These are phyloP conservation scores for Myiagra hebetior DNA, from an alignment of 2,113 vertebrate genomes.

Conservation along the genomic window DNA sequence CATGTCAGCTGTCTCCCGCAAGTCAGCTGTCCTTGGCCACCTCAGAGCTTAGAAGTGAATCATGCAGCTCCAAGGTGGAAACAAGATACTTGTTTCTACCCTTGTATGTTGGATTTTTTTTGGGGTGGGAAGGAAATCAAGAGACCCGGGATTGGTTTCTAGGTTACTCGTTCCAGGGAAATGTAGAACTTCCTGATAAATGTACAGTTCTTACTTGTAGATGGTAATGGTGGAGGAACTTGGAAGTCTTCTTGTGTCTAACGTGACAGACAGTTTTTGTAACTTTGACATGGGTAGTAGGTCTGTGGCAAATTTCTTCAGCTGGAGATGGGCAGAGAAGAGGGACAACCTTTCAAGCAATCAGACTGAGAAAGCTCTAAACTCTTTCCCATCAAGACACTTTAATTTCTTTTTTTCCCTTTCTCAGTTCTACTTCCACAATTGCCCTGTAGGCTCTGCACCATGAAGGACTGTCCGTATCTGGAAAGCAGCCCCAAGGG, in stretches of 20 bases:
- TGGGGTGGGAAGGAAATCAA: rapidly evolving
- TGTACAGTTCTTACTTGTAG: background rate
- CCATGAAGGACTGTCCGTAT: background rate
- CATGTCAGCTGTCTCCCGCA: background rate
- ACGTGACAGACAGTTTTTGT: background rate
- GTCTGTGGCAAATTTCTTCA: background rate
- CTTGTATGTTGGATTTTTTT: background rate
- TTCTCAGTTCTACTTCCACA: background rate
- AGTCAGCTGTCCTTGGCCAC: background rate
- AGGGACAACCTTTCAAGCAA: background rate
- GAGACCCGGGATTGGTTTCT: background rate
- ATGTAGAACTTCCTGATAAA: background rate
- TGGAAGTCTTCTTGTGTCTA: background rate
- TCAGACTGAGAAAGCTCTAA: background rate
- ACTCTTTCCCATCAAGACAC: background rate
- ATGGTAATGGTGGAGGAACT: background rate
- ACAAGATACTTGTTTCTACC: background rate
- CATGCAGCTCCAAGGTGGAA: background rate
- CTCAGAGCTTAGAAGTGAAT: background rate
- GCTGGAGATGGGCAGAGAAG: background rate
- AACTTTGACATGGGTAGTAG: background rate
- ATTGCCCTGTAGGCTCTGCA: background rate
- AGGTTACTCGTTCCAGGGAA: background rate
- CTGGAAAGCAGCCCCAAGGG: background rate
- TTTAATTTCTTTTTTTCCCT: background rate